These are phyloP conservation scores for Prinia subflava DNA, from an alignment of 2,113 vertebrate species.

Conservation along the genomic window DNA sequence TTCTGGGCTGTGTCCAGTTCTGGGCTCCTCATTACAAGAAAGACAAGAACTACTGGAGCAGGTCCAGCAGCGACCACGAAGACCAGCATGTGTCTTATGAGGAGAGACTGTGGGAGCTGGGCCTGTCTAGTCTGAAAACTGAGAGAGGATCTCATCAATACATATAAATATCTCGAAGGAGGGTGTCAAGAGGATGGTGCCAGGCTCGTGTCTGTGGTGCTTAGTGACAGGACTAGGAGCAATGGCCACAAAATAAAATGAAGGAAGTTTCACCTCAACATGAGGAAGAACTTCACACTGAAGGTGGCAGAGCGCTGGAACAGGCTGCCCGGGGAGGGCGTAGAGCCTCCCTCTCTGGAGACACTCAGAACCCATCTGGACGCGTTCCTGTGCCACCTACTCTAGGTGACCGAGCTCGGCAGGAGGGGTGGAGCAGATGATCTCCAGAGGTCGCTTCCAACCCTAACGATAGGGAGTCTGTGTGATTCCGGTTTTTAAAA, in stretches of 20 bases:
- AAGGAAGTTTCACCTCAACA: background rate
- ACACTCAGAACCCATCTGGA: background rate
- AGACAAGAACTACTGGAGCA: background rate
- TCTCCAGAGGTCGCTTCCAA: background rate
- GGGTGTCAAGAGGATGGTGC: too few species aligned
- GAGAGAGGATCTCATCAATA: background rate
- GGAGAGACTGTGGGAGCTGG: background rate
- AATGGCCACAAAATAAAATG: background rate
- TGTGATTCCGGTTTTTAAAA: too few species aligned
- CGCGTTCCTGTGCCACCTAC: background rate
- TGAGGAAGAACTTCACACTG: background rate
- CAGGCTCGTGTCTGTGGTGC: background rate
- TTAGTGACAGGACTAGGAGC: background rate
- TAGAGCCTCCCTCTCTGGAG: background rate
- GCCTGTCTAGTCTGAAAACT: background rate
- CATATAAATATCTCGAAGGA: background rate
- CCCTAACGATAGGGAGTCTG: background rate
- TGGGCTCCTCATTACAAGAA: background rate
- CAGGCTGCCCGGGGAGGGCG: background rate
- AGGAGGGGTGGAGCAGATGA: background rate
- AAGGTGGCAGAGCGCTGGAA: background rate
- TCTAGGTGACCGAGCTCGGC: background rate
- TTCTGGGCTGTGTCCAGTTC: background rate
- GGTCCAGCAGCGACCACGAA: too few species aligned
- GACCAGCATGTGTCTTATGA: background rate